Conservation (phyloP, 1,140 invertebrate genomes). For the Dinoponera quadriceps region DNA sequence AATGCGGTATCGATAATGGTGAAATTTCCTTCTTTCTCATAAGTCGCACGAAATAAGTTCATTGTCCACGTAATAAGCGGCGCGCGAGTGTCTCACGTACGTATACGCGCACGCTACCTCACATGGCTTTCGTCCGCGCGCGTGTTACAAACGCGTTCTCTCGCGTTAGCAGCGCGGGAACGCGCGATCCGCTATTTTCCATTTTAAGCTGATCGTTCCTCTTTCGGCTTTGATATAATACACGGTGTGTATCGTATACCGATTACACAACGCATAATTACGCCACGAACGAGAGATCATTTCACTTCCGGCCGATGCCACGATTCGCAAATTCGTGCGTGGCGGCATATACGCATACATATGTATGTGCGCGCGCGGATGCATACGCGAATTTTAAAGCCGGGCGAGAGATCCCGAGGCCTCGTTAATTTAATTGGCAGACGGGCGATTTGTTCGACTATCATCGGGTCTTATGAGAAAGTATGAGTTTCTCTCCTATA, state of each 20-base stretch:
- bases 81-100: conserved; percentile 4
- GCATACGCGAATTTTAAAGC: conserved; percentile 26
- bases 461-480: conserved; percentile 28
- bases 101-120: not conserved
- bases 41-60: conserved; percentile 3
- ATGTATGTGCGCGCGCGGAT: too few species aligned
- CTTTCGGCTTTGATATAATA: conserved; percentile 21
- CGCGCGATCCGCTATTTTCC: conserved; percentile 33
- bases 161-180: not conserved
- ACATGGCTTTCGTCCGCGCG: conserved; percentile 1
- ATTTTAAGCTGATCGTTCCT: conserved; percentile 18
- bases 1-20: conserved; percentile 4
- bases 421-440: conserved; percentile 30
- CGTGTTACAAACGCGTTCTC: conserved; percentile 15
- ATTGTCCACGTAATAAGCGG: conserved; percentile 36
- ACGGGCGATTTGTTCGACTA: not conserved
- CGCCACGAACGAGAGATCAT: conserved; percentile 9
- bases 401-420: not conserved
- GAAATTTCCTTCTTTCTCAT: conserved; percentile 43
- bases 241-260: not conserved
- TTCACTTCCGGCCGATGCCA: conserved; percentile 59
- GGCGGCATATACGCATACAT: too few species aligned
- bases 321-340: not conserved
- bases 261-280: conserved; percentile 53
- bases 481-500: not conserved